These are phyloP conservation scores for Scaptomyza pallida DNA, from an alignment of 1,140 invertebrate species.

Conservation along the genomic window DNA sequence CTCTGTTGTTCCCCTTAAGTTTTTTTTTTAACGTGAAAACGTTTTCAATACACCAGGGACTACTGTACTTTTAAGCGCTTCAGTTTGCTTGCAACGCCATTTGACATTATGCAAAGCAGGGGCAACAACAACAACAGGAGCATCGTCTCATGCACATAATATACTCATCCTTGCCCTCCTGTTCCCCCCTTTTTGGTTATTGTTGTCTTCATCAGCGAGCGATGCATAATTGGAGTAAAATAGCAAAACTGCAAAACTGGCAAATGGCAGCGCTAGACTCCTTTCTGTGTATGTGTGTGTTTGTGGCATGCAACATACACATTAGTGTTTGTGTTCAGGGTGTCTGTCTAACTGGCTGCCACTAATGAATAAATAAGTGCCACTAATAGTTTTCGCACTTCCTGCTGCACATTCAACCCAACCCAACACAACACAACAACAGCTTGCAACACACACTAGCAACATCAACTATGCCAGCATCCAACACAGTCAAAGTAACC, in stretches of 20 bases:
- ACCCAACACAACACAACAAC: slow-evolving; percentile 20
- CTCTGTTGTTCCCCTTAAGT: neutral
- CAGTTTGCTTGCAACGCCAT: slow-evolving; percentile 36
- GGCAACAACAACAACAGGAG: slow-evolving; percentile 20
- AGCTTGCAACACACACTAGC: slow-evolving; percentile 26
- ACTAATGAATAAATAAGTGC: slow-evolving; percentile 83
- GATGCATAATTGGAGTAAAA: slow-evolving; percentile 67
- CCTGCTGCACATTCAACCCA: slow-evolving; percentile 50
- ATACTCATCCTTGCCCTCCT: slow-evolving; percentile 12
- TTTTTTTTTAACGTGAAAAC: neutral
- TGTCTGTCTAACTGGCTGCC: slow-evolving; percentile 71
- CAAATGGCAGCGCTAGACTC: slow-evolving; percentile 2
- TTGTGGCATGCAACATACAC: neutral
- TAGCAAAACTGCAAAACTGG: slow-evolving; percentile 26
- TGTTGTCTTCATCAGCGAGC: slow-evolving; percentile 21
- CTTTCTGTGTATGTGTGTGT: slow-evolving; percentile 9
- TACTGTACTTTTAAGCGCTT: slow-evolving; percentile 10
- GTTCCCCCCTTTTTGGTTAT: no score
- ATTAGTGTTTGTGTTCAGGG: slow-evolving; percentile 47
- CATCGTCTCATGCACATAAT: slow-evolving; percentile 38
- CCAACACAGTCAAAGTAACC: slow-evolving; percentile 25
- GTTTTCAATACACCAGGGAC: neutral
- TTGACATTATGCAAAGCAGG: slow-evolving; percentile 62
- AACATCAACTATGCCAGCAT: slow-evolving; percentile 27
- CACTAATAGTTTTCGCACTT: slow-evolving; percentile 82